Evolutionary conservation across 2,797 vertebrate species (phyloP), one percentile per base, ranked within the genome.

Genomic region (Catamblyrhynchus diadema): DNA sequence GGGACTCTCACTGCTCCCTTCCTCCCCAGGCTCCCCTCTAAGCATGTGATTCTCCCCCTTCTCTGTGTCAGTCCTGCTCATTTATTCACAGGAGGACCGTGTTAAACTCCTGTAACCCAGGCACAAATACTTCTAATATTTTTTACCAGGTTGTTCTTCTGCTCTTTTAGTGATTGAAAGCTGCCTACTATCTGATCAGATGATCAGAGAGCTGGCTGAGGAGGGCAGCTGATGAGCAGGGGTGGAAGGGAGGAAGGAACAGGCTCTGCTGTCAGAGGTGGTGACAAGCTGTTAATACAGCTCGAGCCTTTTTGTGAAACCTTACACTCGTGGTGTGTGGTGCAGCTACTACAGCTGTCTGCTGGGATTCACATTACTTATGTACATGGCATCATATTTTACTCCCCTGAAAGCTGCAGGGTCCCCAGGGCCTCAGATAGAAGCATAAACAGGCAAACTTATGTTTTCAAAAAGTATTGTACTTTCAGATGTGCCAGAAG

Each of bases 281-380:
- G 61, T 64, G n/a, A 33, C 89, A 93, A 64, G 57, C 94, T 90
- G 94, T 87, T 87, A 44, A 71, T 80, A 84, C 72, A 64, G n/a
- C 79, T 85, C 51, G 23, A 73, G 45, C 60, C 82, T 61, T 78
- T 78, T 53, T 64, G 72, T 91, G 95, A 94, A 92, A 92, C 62
- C 67, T 78, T 84, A 79, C n/a, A 12, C 83, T 64, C 3, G 0
- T 13, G 30, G 39, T 12, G 2, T 47, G 28, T 85, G 71, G n/a
- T 50, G 18, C 81, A 65, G 93, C 86, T 71, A 24, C 66, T 48
- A 14, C 79, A 53, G 72, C 87, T 82, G 35, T 44, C 93, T 62
- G 59, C 37, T 85, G 72, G 69, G 67, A 85, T 81, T 73, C 91
- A 54, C 10, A 53, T 74, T 77, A 20, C 67, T 4, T 25, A 28